Conservation (phyloP, 1,140 invertebrate genomes). For the Leguminivora glycinivorella region DNA sequence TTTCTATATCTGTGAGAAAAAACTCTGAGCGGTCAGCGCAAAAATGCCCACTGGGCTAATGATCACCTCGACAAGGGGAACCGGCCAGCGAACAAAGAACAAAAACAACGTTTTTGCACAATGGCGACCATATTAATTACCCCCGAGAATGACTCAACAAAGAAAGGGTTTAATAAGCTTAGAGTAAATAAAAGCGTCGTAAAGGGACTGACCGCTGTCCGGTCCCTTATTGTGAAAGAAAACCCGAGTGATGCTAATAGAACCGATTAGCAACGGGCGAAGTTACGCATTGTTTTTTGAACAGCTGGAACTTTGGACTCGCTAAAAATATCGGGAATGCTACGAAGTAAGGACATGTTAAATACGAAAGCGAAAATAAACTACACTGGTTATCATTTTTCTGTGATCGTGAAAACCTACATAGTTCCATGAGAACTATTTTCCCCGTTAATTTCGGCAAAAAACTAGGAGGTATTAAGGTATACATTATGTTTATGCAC, state of each 20-base stretch:
- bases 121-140: slow-evolving; percentile 74
- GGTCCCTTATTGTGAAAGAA: slow-evolving; percentile 47
- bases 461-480: too few relatives aligned
- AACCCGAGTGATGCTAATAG: slow-evolving; percentile 60
- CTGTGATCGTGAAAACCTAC: too few relatives aligned
- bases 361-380: too few relatives aligned
- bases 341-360: too few relatives aligned
- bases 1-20: slow-evolving; percentile 59
- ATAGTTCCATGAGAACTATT: too few relatives aligned
- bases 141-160: slow-evolving; percentile 59
- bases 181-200: slow-evolving; percentile 71
- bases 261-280: neutral
- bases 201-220: slow-evolving; percentile 64
- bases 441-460: too few relatives aligned
- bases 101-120: slow-evolving; percentile 68
- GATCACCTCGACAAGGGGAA: slow-evolving; percentile 68
- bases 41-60: slow-evolving; percentile 73
- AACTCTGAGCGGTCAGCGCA: slow-evolving; percentile 57
- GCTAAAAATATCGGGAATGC: too few relatives aligned
- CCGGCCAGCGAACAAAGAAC: slow-evolving; percentile 52
- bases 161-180: slow-evolving; percentile 75
- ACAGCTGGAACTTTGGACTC: too few relatives aligned
- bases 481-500: too few relatives aligned
- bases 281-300: neutral
- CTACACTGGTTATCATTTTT: too few relatives aligned